Evolutionary conservation across 2,113 vertebrate species (phyloP).

Genomic region (Phrynosoma platyrhinos): DNA sequence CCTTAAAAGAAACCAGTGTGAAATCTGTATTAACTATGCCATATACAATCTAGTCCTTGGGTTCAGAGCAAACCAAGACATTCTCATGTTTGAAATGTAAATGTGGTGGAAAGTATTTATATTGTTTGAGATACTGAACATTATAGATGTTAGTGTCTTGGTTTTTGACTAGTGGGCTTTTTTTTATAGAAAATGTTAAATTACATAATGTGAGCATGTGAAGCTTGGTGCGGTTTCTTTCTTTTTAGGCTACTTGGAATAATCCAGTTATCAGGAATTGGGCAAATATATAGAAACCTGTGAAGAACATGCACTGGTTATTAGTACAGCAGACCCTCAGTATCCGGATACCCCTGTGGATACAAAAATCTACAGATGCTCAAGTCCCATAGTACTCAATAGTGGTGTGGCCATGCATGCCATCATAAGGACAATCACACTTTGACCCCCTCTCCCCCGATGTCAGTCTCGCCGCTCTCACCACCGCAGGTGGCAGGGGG

Average conservation of each 20-base stretch:
- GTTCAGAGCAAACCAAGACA: constrained; percentile 27
- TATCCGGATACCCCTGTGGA: too few relatives aligned
- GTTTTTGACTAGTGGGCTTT: constrained; percentile 50
- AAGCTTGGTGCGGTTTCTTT: neutral
- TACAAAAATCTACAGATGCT: too few relatives aligned
- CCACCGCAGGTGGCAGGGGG: too few relatives aligned
- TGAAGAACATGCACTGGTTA: neutral
- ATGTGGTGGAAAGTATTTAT: constrained; percentile 44
- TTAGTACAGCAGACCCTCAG: too few relatives aligned
- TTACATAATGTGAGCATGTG: constrained; percentile 31
- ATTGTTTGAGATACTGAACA: constrained; percentile 32
- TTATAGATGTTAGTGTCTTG: constrained; percentile 35
- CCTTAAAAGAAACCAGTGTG: neutral
- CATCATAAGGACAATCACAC: too few relatives aligned
- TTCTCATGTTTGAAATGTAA: constrained; percentile 10
- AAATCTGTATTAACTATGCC: neutral
- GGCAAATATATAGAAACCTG: neutral
- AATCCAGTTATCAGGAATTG: neutral
- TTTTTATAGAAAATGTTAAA: constrained; percentile 35
- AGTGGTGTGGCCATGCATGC: too few relatives aligned
- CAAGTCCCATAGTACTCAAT: too few relatives aligned
- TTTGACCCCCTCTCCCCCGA: too few relatives aligned
- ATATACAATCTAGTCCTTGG: neutral
- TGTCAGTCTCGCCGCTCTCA: too few relatives aligned
- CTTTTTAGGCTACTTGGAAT: neutral